A percentile compares a stretch with the other conserved stretches of the same genome.
Conservation (phyloP, 1,140 invertebrate species). For the Bradysia coprophila region DNA sequence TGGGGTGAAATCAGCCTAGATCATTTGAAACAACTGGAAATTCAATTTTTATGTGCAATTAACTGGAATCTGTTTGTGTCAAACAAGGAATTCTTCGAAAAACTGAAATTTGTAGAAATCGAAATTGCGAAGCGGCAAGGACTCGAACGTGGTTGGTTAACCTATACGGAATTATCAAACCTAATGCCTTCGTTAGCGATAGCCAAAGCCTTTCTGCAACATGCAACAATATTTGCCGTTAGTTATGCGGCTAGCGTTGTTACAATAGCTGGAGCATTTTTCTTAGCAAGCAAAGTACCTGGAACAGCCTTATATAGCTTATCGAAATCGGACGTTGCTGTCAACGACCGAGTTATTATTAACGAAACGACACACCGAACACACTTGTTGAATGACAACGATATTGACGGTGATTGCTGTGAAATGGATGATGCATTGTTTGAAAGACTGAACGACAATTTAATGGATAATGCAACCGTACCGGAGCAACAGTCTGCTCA, state of each 20-base stretch:
- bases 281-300: constrained; percentile 38
- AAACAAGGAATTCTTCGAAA: constrained; percentile 47
- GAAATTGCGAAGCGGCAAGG: constrained; percentile 52
- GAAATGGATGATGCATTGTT: too few relatives aligned
- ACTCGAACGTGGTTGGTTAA: constrained; percentile 57
- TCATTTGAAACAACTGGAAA: constrained; percentile 56
- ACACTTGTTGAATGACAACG: too few relatives aligned
- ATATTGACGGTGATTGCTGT: too few relatives aligned
- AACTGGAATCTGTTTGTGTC: constrained; percentile 60
- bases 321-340: background rate
- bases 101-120: constrained; percentile 44
- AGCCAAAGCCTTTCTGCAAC: constrained; percentile 33
- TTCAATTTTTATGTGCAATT: constrained; percentile 3
- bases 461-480: too few relatives aligned
- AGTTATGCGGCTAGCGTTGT: constrained; percentile 53
- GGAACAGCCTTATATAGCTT: constrained; percentile 13
- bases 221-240: constrained; percentile 42
- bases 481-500: too few relatives aligned
- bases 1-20: constrained; percentile 52
- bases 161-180: constrained; percentile 60
- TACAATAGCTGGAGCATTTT: constrained; percentile 47
- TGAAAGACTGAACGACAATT: too few relatives aligned
- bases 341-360: too few relatives aligned
- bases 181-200: constrained; percentile 34
- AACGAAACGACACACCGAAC: too few relatives aligned